Base-by-base conservation (phyloP, 2,888 invertebrate species). In the Acholoe squamosa region DNA sequence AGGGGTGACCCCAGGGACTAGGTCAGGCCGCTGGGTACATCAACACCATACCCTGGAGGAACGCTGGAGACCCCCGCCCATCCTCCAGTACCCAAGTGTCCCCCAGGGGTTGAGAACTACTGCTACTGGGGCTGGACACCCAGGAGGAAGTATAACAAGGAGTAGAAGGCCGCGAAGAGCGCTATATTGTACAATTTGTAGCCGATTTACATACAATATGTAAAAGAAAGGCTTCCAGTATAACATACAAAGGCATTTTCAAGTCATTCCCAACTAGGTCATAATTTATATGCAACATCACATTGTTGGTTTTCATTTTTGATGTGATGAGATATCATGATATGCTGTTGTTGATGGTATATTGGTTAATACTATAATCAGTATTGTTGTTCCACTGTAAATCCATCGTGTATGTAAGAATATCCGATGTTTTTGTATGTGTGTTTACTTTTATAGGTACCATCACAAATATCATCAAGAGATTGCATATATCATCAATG, bases 301-400 rank as follows among this genome's bases (percentile, higher is more conserved):
- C 61, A 61, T 61, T 19, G n/a, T n/a, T 61, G 43, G 19, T 61
- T 61, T 61, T 61, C n/a, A 61, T 61, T 61, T 61, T 61, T 61
- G 19, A n/a, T 61, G 19, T 61, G 19, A 61, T 61, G 19, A 61
- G n/a, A 61, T 61, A n/a, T 54, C 54, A 54, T 54, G 12, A 14
- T 61, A 61, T 61, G 61, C 22, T 61, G 61, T 3, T 61, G n/a
- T 61, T 61, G 19, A 61, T 61, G 61, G n/a, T 61, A n/a, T 19
- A 61, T 61, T 61, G 19, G 19, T 61, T n/a, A 61, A 61, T 43
- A 43, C 10, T 43, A 43, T 43, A 43, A 3, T 43, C 43, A 43
- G 43, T 43, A 43, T 43, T 43, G 43, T 43, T 43, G 10, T 43
- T 43, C 43, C 43, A 43, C 3, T 43, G 43, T 43, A 43, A 43